Evolutionary conservation across 2,113 vertebrate species (phyloP), one percentile per base, ranked within the genome.

Genomic region (Pipra filicauda): DNA sequence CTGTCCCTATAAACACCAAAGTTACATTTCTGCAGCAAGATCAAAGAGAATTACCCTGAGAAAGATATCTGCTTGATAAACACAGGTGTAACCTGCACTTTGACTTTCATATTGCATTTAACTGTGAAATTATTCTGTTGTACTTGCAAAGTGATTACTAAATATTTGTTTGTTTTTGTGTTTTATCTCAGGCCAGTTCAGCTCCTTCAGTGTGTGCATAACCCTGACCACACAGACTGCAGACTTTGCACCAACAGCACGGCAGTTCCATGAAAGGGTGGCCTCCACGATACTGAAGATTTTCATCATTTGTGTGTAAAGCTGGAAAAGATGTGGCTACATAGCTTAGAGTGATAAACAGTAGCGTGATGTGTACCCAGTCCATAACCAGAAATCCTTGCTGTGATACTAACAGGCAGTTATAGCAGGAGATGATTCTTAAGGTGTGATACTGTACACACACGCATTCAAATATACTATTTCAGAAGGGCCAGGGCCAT

Each of bases 201-300:
- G 95, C 95, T 98, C 54, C 96, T 99, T 67, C 98, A 99, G 89
- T 99, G 99, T 49, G 92, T 98, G 75, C 96, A 88, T 5, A 97
- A 97, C 57, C 97, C 98, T 20, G 93, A 97, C 49, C 96, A 97
- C 19, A 2, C 73, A 10, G 90, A 94, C 75, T 99, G 98, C 95
- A 95, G 75, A 37, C 48, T 75, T n/a, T 96, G n/a, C 70, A 12
- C 55, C 84, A 81, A 69, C 54, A 49, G 69, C 72, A 31, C 26
- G 0, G 78, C 88, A 67, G 9, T 58, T 52, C 70, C 2, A 0
- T 97, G 95, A 97, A 67, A 19, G 1, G 3, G 18, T 66, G 30
- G 7, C 19, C 75, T 55, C 39, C 0, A 0, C 3, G 0, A n/a
- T 54, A 0, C 43, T 13, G 62, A 85, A 51, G 74, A 48, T 14